Evolutionary conservation across 2,113 vertebrate genomes (phyloP).

Genomic region (Sminthopsis crassicaudata): DNA sequence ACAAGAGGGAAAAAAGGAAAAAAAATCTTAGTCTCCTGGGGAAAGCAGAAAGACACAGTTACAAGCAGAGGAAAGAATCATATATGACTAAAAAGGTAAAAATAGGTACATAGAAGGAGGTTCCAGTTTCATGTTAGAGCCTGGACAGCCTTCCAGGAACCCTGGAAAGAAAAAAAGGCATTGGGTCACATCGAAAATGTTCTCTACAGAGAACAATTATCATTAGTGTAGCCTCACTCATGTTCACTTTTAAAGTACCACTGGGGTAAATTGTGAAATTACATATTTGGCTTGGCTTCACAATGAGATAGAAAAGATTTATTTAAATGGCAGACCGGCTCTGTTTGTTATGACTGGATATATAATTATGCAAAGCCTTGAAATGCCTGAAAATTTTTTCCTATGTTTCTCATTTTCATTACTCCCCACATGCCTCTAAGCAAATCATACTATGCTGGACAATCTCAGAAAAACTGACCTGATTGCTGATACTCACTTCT

Average conservation of each 20-base stretch:
- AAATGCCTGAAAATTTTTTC: neutral
- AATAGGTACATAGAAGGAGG: neutral
- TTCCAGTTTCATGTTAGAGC: neutral
- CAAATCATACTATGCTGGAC: neutral
- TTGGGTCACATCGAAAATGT: neutral
- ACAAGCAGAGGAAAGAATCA: neutral
- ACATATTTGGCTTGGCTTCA: conserved; percentile 40
- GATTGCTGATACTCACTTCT: neutral
- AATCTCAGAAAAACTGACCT: neutral
- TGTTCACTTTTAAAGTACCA: neutral
- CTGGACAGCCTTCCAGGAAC: neutral
- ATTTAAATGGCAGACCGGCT: conserved; percentile 43
- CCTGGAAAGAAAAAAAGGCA: neutral
- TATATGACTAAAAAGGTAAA: neutral
- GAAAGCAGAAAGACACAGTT: neutral
- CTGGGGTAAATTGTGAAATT: conserved; percentile 23
- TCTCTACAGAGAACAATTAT: neutral
- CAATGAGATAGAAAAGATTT: conserved; percentile 38
- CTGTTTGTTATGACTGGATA: conserved; percentile 16
- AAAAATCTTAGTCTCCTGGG: conserved; percentile 3
- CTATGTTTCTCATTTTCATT: conserved; percentile 22
- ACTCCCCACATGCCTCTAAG: conserved; percentile 29
- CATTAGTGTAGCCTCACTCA: neutral
- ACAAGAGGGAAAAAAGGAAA: neutral
- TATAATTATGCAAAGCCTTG: conserved; percentile 25